Evolutionary conservation across 1,140 invertebrate species (phyloP).

Genomic region (Zeugodacus cucurbitae): DNA sequence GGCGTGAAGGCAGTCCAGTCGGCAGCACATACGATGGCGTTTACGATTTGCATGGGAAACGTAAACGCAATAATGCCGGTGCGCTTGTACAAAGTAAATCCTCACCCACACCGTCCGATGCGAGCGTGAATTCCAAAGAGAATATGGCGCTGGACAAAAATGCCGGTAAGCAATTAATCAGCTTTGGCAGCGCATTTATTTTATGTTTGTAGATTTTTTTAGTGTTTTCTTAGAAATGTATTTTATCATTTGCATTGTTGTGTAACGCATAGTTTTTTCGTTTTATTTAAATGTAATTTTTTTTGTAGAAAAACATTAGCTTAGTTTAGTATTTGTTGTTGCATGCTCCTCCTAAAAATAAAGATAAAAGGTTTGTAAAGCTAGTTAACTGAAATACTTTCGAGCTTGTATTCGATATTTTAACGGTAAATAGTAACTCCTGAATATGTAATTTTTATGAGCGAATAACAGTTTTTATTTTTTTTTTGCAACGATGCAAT

Average conservation of each 20-base stretch:
- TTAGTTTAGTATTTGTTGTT: background rate
- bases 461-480: no score
- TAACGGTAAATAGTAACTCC: no score
- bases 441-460: no score
- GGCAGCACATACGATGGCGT: background rate
- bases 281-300: background rate
- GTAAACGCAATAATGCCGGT: background rate
- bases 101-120: constrained; percentile 53
- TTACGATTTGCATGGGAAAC: background rate
- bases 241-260: background rate
- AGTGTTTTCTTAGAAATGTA: background rate
- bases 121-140: constrained; percentile 61
- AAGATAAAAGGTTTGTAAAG: no score
- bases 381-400: no score
- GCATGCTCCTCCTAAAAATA: background rate
- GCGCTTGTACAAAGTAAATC: background rate
- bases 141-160: constrained; percentile 58
- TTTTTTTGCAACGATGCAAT: no score
- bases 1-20: background rate
- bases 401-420: no score
- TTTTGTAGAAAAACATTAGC: background rate
- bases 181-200: background rate
- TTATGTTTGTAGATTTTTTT: background rate
- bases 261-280: background rate
- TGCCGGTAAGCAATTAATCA: constrained; percentile 48